Evolutionary conservation across 2,888 invertebrate species (phyloP).

Genomic region (Mongoloraphidia duomilia): DNA sequence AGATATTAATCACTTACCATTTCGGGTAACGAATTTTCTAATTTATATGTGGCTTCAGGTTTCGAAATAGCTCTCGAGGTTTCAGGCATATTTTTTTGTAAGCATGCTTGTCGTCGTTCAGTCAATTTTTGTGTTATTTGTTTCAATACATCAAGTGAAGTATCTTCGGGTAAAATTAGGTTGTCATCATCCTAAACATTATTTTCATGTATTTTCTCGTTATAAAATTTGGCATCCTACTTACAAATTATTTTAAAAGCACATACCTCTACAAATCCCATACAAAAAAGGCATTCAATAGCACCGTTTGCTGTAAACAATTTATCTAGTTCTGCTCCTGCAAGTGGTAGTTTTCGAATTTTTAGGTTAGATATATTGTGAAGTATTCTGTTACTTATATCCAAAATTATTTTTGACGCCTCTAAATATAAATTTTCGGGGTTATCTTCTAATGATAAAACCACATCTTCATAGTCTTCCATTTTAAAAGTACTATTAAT

Average conservation of each 20-base stretch:
- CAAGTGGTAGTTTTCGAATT: not conserved
- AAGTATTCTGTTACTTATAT: constrained; percentile 1
- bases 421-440: constrained; percentile 1
- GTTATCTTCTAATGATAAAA: constrained; percentile 1
- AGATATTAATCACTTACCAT: no score
- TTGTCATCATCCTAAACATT: constrained; percentile 1
- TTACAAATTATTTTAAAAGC: no score
- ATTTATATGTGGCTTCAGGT: no score
- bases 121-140: not conserved
- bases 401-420: not conserved
- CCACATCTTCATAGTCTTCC: not conserved
- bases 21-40: no score
- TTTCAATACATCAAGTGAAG: not conserved
- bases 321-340: not conserved
- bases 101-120: not conserved
- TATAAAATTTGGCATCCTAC: no score
- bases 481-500: not conserved
- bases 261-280: constrained; percentile 4
- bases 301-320: constrained; percentile 1
- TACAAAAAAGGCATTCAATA: constrained; percentile 2
- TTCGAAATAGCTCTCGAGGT: no score
- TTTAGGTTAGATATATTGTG: constrained; percentile 3
- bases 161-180: not conserved
- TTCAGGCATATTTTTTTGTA: no score
- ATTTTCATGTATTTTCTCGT: not conserved